Conservation (phyloP, 2,888 invertebrate species). For the Isoperla grammatica region DNA sequence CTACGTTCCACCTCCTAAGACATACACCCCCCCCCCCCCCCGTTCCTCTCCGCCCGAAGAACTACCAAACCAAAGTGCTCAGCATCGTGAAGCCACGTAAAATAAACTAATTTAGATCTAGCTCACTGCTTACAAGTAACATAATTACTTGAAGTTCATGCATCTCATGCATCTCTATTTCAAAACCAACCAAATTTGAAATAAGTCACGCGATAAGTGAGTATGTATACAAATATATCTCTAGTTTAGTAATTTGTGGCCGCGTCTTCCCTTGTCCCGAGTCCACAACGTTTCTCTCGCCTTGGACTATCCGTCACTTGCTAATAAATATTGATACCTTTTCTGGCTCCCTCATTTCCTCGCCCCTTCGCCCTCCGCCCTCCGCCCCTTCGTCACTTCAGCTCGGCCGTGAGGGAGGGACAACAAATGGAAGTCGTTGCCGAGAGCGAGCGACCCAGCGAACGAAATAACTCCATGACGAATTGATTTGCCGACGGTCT, state of each 20-base stretch:
- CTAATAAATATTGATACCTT: slow-evolving; percentile 24
- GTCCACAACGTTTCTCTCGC: background rate
- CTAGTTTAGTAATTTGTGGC: slow-evolving; percentile 17
- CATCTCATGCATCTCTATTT: slow-evolving; percentile 1
- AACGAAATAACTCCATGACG: too few relatives aligned
- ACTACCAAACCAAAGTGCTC: background rate
- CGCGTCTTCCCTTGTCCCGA: slow-evolving; percentile 8
- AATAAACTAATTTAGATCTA: slow-evolving; percentile 1
- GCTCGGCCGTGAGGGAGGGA: slow-evolving; percentile 17
- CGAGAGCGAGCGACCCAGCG: too few relatives aligned
- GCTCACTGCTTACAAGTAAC: background rate
- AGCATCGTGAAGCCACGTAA: background rate
- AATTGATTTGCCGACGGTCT: too few relatives aligned
- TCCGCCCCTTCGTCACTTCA: slow-evolving; percentile 3
- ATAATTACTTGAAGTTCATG: background rate
- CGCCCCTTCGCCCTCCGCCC: slow-evolving; percentile 2
- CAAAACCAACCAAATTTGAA: background rate
- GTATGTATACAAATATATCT: background rate
- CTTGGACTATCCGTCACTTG: slow-evolving; percentile 18
- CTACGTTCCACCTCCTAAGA: background rate
- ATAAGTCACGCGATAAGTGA: too few relatives aligned
- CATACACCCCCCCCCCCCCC: background rate
- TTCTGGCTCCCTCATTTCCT: slow-evolving; percentile 12
- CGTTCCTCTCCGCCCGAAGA: background rate
- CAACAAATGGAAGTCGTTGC: slow-evolving; percentile 25